These are phyloP conservation scores for Ectobius pallidus DNA, from an alignment of 2,888 invertebrate genomes.

Conservation along the genomic window DNA sequence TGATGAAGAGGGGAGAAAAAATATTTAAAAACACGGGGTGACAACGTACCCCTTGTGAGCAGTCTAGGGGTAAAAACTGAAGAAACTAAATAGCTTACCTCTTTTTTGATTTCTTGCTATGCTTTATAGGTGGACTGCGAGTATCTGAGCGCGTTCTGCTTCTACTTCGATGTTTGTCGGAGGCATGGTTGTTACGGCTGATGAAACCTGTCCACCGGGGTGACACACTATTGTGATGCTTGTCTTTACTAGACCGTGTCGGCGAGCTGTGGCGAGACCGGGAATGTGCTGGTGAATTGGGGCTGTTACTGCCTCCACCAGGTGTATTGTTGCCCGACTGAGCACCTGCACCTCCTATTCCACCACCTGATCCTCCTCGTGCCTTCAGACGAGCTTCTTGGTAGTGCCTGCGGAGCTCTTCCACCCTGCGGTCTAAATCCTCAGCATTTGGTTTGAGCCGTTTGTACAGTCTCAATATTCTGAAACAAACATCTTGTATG, in stretches of 20 bases:
- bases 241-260: constrained; percentile 16
- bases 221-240: constrained; percentile 20
- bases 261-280: constrained; percentile 21
- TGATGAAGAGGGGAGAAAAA: no score
- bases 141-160: constrained; percentile 56
- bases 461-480: constrained; percentile 83
- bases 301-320: constrained; percentile 69
- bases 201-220: constrained; percentile 37
- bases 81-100: constrained; percentile 45
- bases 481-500: constrained; percentile 81
- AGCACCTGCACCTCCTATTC: constrained; percentile 53
- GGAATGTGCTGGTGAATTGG: constrained; percentile 50
- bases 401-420: constrained; percentile 73
- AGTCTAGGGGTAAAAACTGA: no score
- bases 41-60: no score
- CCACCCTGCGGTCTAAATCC: constrained; percentile 73
- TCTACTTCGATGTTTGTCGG: constrained; percentile 53
- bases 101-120: constrained; percentile 50
- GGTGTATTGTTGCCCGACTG: constrained; percentile 66
- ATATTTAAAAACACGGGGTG: no score
- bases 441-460: constrained; percentile 79
- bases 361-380: constrained; percentile 51
- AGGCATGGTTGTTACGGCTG: constrained; percentile 49
- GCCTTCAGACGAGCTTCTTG: constrained; percentile 66
- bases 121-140: constrained; percentile 51